Percentiles rank a stretch among this genome's conserved stretches.
These are phyloP conservation scores for Orchestia grillus DNA, from an alignment of 1,140 invertebrate genomes.

Conservation along the genomic window DNA sequence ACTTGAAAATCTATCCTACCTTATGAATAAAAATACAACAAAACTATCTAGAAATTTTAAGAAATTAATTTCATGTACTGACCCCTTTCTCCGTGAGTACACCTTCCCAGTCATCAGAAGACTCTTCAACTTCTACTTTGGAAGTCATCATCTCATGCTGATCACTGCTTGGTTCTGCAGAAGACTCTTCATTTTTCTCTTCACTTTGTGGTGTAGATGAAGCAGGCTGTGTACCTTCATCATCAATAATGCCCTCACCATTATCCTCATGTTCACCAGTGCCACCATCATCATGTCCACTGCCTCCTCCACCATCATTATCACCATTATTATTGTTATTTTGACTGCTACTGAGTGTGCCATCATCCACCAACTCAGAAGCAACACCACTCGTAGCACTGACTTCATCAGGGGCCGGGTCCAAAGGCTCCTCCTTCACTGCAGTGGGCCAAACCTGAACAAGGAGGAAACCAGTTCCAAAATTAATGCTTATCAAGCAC, in stretches of 20 bases:
- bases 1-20: no score
- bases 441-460: constrained; percentile 16
- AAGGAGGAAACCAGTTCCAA: background rate
- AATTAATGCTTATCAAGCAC: background rate
- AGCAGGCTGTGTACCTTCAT: background rate
- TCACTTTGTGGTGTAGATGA: background rate
- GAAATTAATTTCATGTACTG: background rate
- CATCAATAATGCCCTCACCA: background rate
- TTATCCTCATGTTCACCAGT: background rate
- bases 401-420: background rate
- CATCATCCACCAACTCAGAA: background rate
- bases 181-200: background rate
- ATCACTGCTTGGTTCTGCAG: background rate
- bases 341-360: background rate
- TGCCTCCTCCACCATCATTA: background rate
- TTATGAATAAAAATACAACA: no score
- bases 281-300: background rate
- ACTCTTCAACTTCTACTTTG: constrained; percentile 16
- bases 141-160: background rate
- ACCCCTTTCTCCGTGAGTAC: background rate
- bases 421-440: constrained; percentile 28
- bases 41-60: no score
- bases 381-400: background rate
- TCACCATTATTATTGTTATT: background rate
- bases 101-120: constrained; percentile 25